Base-by-base conservation (phyloP, 2,113 vertebrate genomes). In the Mormyrus lacerda region DNA sequence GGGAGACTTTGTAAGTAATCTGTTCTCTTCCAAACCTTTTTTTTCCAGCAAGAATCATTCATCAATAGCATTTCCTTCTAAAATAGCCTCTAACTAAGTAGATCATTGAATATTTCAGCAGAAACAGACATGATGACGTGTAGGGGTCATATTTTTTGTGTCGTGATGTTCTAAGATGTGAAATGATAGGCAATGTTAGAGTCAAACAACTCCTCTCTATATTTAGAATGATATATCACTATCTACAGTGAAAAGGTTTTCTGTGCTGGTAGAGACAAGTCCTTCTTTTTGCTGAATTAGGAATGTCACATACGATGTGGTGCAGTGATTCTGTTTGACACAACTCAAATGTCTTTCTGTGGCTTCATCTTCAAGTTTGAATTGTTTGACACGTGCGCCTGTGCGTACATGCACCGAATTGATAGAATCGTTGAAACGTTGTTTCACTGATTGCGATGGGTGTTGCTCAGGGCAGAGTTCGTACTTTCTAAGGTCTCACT, bases 61-160 rank as follows among this genome's bases (percentile, higher is more conserved):
- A 31, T 35, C 45, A 82, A 35, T 3, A n/a, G 73, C 45, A 55
- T 73, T 89, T 83, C 27, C 69, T 51, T 83, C 73, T 5, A 79
- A 50, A 89, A 89, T 89, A 89, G 88, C 48, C 50, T 58, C 35
- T 83, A 50, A 89, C 47, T 83, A 83, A 89, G 69, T 89, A 89
- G 73, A 89, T 50, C 51, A 85, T 89, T 89, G 51, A 89, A 89
- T 89, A 84, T 89, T 89, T 89, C 88, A 84, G 79, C 73, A 89
- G 35, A n/a, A 55, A 45, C 17, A 85, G 79, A 85, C 79, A 55
- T n/a, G 8, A 83, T 31, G 76, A 85, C 47, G 51, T 58, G 42
- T 61, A 9, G 55, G 39, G 55, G 45, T 53, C 45, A 87, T 90
- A 39, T 87, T 87, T 87, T 73, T 50, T 27, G 58, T 87, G 58